phyloP scores from a whole-genome alignment of 2,888 invertebrate species.

The Brachynemurus nebulosus region DNA sequence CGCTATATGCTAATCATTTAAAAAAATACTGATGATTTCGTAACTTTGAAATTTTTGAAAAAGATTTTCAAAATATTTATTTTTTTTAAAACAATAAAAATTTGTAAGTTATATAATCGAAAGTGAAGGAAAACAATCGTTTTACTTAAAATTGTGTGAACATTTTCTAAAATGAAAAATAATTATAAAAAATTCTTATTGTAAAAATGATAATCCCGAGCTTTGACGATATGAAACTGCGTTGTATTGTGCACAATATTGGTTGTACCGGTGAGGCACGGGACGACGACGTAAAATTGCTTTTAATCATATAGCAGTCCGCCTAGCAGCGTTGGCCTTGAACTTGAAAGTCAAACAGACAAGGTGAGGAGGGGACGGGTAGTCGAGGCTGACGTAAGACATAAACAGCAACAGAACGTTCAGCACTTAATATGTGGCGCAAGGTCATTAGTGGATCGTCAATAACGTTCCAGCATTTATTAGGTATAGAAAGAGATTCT shows the following conservation, averaged over 20 bases:
- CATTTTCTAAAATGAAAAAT: too few species aligned
- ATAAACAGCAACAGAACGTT: constrained; percentile 4
- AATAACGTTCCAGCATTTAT: constrained; percentile 1
- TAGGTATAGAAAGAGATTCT: too few species aligned
- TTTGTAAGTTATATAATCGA: too few species aligned
- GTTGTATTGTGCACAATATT: not conserved
- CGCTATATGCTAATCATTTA: too few species aligned
- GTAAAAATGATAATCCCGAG: not conserved
- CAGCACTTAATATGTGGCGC: constrained; percentile 7
- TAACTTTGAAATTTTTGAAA: too few species aligned
- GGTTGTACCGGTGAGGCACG: not conserved
- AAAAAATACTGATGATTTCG: too few species aligned
- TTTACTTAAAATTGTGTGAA: too few species aligned
- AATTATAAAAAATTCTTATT: not conserved
- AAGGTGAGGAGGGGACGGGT: constrained; percentile 2
- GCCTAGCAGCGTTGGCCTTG: constrained; percentile 5
- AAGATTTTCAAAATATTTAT: too few species aligned
- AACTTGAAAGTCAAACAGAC: constrained; percentile 6
- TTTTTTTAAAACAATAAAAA: too few species aligned
- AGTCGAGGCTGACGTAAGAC: constrained; percentile 3
- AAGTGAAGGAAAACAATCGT: too few species aligned
- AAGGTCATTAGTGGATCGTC: constrained; percentile 5
- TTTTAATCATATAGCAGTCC: not conserved
- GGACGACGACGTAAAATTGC: not conserved
- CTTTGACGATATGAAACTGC: not conserved